A percentile compares a stretch with the other conserved stretches of the same genome.
Conservation (phyloP, 2,888 invertebrate genomes). For the Neocrepidodera transversa region DNA sequence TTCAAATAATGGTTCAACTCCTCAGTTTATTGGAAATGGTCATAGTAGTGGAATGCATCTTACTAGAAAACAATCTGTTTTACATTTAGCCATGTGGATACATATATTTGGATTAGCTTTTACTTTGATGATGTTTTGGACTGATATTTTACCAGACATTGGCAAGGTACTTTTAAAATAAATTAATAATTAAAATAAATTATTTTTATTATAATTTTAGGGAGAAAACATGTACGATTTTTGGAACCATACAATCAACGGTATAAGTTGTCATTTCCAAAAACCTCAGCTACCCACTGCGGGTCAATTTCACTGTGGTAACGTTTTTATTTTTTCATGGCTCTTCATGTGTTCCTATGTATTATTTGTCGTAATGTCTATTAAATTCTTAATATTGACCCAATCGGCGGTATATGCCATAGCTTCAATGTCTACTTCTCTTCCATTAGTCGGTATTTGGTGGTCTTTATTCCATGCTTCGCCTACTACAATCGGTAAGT, state of each 20-base stretch:
- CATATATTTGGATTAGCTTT: constrained; percentile 61
- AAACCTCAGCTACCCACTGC: constrained; percentile 40
- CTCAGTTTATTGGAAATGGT: constrained; percentile 31
- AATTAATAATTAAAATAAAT: no score
- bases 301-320: constrained; percentile 44
- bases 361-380: constrained; percentile 60
- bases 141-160: constrained; percentile 63
- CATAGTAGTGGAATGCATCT: constrained; percentile 30
- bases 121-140: constrained; percentile 61
- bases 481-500: constrained; percentile 56
- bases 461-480: constrained; percentile 66
- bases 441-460: constrained; percentile 66
- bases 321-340: constrained; percentile 60
- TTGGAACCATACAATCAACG: constrained; percentile 55
- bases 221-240: constrained; percentile 51
- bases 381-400: constrained; percentile 64
- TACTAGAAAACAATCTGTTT: constrained; percentile 51
- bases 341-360: constrained; percentile 62
- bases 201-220: no score
- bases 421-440: constrained; percentile 62
- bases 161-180: no score
- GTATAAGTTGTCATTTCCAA: constrained; percentile 56
- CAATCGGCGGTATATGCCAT: constrained; percentile 67
- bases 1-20: constrained; percentile 32
- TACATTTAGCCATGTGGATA: constrained; percentile 60